Base-by-base conservation (phyloP, 2,888 invertebrate genomes). In the Amphipyra tragopoginis region DNA sequence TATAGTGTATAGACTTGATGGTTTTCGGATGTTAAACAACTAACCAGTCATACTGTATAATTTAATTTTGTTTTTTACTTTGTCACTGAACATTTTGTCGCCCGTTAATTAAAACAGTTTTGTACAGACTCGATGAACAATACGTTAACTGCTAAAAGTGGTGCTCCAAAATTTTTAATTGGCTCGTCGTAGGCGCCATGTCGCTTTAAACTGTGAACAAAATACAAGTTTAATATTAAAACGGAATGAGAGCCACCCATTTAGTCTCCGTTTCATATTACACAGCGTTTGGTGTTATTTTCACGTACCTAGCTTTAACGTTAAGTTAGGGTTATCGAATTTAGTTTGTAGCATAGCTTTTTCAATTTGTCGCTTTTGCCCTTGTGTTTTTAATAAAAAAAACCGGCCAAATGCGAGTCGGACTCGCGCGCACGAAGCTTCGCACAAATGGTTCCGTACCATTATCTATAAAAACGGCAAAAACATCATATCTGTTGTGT, bases 151-250 rank as follows among this genome's bases (percentile, higher is more conserved):
- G 15, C 4, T 42, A 14, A 13, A 42, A 40, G 39, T 15, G 7
- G 26, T 15, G 0, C 29, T 21, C 1, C 10, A 50, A 50, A 48
- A 62, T 70, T 64, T 60, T 51, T 45, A 75, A 72, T 71, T 71
- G 52, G 54, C 11, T n/a, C 9, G 43, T 47, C 49, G 44, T 65
- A 75, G 48, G 21, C 33, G 33, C 26, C 36, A 26, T 56, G 53
- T 75, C 55, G 38, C 40, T 62, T 61, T 39, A 60, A 51, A 63
- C 52, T 70, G 63, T 57, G 21, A 44, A 49, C 44, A 10, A 57
- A 65, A 65, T 44, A 75, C 51, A 65, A 72, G 55, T 68, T 75
- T 61, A 49, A 68, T 75, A 72, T 63, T 69, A 63, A 78, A 76
- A 45, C 21, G 58, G 48, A 72, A 75, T 54, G 72, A 61, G 36